Evolutionary conservation across 2,797 vertebrate species (phyloP).

Genomic region (Moxostoma hubbsi): DNA sequence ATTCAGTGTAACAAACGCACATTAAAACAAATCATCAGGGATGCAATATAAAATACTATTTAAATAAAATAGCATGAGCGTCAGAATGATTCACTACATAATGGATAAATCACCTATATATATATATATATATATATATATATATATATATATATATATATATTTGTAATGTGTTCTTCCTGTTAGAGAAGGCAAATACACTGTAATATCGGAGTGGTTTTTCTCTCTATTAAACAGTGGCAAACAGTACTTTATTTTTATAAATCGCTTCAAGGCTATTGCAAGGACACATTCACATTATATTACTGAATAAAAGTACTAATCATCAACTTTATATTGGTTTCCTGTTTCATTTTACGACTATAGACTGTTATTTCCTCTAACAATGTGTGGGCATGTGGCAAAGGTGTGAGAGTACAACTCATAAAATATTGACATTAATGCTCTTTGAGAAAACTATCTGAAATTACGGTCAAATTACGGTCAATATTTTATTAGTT

Average conservation of each 20-base stretch:
- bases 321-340: neutral
- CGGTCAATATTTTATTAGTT: neutral
- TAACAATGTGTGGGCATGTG: neutral
- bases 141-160: too few relatives aligned
- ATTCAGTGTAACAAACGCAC: slow-evolving; percentile 20
- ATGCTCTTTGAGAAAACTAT: slow-evolving; percentile 11
- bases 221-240: neutral
- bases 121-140: too few relatives aligned
- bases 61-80: neutral
- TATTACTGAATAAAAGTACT: neutral
- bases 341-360: neutral
- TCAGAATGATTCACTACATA: neutral
- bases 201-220: neutral
- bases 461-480: too few relatives aligned
- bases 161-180: neutral
- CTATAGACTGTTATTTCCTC: neutral
- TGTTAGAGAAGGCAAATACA: neutral
- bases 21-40: neutral
- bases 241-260: neutral
- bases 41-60: slow-evolving; percentile 5
- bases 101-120: neutral
- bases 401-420: neutral
- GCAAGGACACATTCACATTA: neutral
- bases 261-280: neutral
- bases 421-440: neutral